phyloP scores from a whole-genome alignment of 2,113 vertebrate genomes.

The Chlamydotis undulata region DNA sequence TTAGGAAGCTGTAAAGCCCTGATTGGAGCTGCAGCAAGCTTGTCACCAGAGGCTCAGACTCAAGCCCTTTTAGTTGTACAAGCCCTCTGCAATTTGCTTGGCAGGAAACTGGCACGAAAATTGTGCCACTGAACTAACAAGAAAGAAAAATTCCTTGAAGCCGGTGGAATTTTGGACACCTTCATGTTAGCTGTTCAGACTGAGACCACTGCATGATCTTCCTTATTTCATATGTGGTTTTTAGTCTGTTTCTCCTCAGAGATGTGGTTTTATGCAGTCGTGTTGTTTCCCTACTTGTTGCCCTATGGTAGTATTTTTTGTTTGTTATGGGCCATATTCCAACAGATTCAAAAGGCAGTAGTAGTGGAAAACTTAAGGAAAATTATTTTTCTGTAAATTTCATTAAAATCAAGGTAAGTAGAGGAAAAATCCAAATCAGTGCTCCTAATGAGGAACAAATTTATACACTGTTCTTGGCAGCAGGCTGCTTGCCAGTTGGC shows the following conservation, averaged over 20 bases:
- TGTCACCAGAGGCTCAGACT: slow-evolving; percentile 43
- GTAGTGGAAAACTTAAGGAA: background rate
- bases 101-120: slow-evolving; percentile 60
- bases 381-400: background rate
- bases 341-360: background rate
- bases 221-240: background rate
- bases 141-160: slow-evolving; percentile 26
- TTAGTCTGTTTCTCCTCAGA: background rate
- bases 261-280: background rate
- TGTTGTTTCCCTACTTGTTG: background rate
- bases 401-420: background rate
- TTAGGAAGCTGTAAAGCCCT: background rate
- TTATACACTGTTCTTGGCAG: background rate
- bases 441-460: background rate
- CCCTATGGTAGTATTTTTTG: background rate
- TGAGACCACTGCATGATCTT: slow-evolving; percentile 5
- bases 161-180: slow-evolving; percentile 15
- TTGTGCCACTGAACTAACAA: slow-evolving; percentile 54
- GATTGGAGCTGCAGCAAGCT: slow-evolving; percentile 36
- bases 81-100: slow-evolving; percentile 60
- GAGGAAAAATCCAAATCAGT: background rate
- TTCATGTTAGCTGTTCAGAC: slow-evolving; percentile 31
- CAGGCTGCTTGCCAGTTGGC: background rate
- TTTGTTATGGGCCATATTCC: background rate
- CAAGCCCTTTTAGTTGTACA: slow-evolving; percentile 33